Evolutionary conservation across 2,888 invertebrate species (phyloP).

Genomic region (Aphodius sticticus): DNA sequence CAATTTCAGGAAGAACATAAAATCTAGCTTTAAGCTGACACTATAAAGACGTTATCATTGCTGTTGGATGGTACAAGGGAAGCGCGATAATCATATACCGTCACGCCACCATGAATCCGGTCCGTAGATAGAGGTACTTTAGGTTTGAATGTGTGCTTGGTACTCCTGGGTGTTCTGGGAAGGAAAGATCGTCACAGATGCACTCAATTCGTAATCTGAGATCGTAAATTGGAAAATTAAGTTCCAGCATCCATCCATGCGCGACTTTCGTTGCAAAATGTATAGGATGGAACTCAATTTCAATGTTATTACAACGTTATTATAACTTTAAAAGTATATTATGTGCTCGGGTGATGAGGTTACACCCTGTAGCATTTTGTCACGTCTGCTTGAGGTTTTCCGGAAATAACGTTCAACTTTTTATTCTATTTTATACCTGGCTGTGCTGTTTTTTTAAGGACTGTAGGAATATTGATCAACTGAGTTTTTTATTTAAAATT

Average conservation of each 20-base stretch:
- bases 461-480: too few relatives aligned
- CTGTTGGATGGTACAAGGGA: not conserved
- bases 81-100: not conserved
- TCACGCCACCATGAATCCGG: not conserved
- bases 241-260: not conserved
- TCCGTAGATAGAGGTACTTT: not conserved
- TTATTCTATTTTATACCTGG: too few relatives aligned
- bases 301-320: not conserved
- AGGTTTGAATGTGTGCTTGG: not conserved
- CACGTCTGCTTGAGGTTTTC: too few relatives aligned
- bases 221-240: not conserved
- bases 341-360: not conserved
- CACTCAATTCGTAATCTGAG: not conserved
- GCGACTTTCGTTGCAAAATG: not conserved
- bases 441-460: too few relatives aligned
- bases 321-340: constrained; percentile 4
- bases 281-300: not conserved
- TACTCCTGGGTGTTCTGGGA: not conserved
- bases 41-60: not conserved
- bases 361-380: too few relatives aligned
- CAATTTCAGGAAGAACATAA: not conserved
- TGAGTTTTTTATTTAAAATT: too few relatives aligned
- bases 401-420: too few relatives aligned
- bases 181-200: not conserved
- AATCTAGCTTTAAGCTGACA: not conserved